Conservation (phyloP, 2,797 vertebrate genomes). For the Synanceia verrucosa region DNA sequence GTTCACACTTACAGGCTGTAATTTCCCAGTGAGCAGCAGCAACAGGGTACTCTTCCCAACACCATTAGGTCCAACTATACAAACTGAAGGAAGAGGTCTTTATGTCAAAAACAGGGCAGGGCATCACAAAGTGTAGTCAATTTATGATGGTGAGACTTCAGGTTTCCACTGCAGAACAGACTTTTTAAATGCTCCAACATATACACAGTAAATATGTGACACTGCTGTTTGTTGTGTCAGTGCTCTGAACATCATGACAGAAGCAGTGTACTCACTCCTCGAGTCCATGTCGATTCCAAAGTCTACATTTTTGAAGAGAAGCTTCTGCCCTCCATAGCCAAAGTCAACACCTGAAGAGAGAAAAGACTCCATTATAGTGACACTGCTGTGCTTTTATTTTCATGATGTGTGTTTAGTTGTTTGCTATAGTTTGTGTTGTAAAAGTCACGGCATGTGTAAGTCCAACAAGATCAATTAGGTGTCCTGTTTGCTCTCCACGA, state of each 20-base stretch:
- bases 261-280: conserved; percentile 83
- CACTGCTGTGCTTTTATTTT: neutral
- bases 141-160: too few species aligned
- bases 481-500: neutral
- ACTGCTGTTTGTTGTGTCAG: neutral
- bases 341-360: conserved; percentile 86
- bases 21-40: conserved; percentile 88
- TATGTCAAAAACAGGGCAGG: too few species aligned
- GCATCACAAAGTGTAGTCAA: too few species aligned
- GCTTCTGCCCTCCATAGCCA: conserved; percentile 84
- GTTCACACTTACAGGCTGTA: conserved; percentile 84
- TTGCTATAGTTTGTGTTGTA: neutral
- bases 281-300: conserved; percentile 96
- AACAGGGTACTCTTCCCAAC: conserved; percentile 94
- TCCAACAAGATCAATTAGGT: neutral
- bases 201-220: neutral
- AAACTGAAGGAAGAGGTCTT: conserved; percentile 82
- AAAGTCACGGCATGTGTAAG: neutral
- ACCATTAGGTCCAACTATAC: conserved; percentile 94
- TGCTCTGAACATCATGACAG: neutral
- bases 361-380: neutral
- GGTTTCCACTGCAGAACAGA: too few species aligned
- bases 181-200: neutral
- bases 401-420: neutral
- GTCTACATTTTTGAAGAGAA: conserved; percentile 90